These are phyloP conservation scores for Acropora yongei DNA, from an alignment of 64 coral and sea anemone genomes.

Conservation along the genomic window DNA sequence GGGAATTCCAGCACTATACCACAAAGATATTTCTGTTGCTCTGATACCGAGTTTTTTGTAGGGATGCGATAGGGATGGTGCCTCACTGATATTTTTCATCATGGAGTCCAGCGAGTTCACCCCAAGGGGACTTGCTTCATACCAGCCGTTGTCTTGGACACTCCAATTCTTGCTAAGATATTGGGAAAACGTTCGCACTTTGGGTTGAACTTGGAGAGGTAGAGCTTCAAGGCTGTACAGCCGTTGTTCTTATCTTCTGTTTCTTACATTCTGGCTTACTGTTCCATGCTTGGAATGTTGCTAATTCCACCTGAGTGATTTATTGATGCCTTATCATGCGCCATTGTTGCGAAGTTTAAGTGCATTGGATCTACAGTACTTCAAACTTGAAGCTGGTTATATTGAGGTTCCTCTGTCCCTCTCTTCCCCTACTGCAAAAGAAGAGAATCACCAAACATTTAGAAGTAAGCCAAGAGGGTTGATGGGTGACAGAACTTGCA, in stretches of 20 bases:
- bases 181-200: background rate
- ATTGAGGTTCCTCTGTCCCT: background rate
- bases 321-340: too few species aligned
- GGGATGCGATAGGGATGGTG: too few species aligned
- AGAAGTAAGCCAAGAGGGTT: background rate
- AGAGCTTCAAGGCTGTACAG: background rate
- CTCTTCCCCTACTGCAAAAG: slow-evolving; percentile 21
- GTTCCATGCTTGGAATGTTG: background rate
- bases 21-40: slow-evolving; percentile 16
- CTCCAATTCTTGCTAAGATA: background rate
- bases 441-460: slow-evolving; percentile 7
- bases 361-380: background rate
- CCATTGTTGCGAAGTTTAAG: too few species aligned
- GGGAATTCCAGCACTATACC: slow-evolving; percentile 29
- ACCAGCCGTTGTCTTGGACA: too few species aligned
- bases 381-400: background rate
- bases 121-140: too few species aligned
- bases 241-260: background rate
- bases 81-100: too few species aligned
- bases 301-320: too few species aligned
- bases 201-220: too few species aligned
- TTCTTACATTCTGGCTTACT: too few species aligned
- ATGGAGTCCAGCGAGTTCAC: too few species aligned
- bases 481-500: too few species aligned
- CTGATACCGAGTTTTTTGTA: background rate